Evolutionary conservation across 92 coral and sea anemone genomes (phyloP), one percentile per base, ranked within the genome.

Genomic region (Zoanthus gigantus): DNA sequence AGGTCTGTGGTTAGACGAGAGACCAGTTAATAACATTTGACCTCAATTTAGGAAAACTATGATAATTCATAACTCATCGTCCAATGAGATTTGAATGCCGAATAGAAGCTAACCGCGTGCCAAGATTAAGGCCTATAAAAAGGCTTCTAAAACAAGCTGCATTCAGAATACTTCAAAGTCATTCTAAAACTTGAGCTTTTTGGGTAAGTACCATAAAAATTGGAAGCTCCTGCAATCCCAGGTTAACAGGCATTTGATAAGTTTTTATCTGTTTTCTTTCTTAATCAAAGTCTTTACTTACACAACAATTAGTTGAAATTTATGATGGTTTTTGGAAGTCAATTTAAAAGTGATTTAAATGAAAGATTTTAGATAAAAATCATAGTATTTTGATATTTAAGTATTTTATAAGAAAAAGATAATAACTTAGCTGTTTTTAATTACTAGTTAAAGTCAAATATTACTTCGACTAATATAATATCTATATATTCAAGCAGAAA

Each of bases 101-200:
- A 79, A 45, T 63, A 79, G 37, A 63, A 65, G 47, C 53, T 45
- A 28, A 37, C 7, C 1, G 37, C 74, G 34, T 79, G 73, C 84
- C 84, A 79, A 79, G 84, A 61, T 63, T 61, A 72, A 9, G 84
- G 74, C 10, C 56, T 65, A 63, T 63, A 61, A 79, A 79, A 79
- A 16, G 14, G 73, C 68, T 79, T 79, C 47, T 57, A 79, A 79
- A 42, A 30, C 42, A 10, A 79, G 60, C 13, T 79, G 84, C 28
- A 37, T 61, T 52, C 84, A 79, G 17, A 79, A 61, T 23, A 32
- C 54, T 79, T 23, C 23, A 44, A 68, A 44, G 34, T 37, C 84
- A 63, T 18, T 42, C 37, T 79, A 13, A 32, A 68, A 45, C 9
- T 28, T 34, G 42, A 79, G 68, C 75, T 71, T 73, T 81, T 28